Evolutionary conservation across 2,113 vertebrate genomes (phyloP), one percentile per base, ranked within the genome.

Genomic region (Procavia capensis): DNA sequence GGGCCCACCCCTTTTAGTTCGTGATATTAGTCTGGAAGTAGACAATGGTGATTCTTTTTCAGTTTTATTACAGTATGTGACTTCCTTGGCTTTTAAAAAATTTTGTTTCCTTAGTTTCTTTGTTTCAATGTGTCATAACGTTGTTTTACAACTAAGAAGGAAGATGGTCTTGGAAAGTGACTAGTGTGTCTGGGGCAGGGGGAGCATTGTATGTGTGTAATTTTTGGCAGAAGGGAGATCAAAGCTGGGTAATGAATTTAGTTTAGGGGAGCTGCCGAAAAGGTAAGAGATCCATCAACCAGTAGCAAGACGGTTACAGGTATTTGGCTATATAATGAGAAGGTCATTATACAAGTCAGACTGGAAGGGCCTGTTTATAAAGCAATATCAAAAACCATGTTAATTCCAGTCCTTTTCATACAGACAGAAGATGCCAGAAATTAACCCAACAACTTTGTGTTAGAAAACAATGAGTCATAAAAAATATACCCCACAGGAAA

Each of bases 31-130:
- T 87, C 70, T 87, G 54, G 95, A 84, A 9, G 41, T 74, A 92
- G 34, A 95, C 36, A 92, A 79, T 74, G 54, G 41, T 90, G 81
- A 80, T 80, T 92, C 27, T 75, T 92, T 96, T 85, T 84, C 59
- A 88, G 47, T 87, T 92, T 82, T 68, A 43, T 92, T 94, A 90
- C 36, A 89, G 50, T 25, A 75, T 76, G 27, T 90, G 63, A 34
- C 31, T 93, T 95, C 47, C 64, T 92, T 90, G 57, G 47, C 34
- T 92, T 96, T 90, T 43, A 88, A 88, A 88, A 90, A 72, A 78
- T 59, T 93, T 54, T 70, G 27, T 39, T 93, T 81, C 25, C 74
- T 88, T 96, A 29, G 11, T 86, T 94, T 79, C 16, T 93, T 74
- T 68, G 13, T 74, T 13, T 82, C 75, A 82, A 7, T 66, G 0